Conservation (phyloP, 2,113 vertebrate species). For the Pituophis catenifer region DNA sequence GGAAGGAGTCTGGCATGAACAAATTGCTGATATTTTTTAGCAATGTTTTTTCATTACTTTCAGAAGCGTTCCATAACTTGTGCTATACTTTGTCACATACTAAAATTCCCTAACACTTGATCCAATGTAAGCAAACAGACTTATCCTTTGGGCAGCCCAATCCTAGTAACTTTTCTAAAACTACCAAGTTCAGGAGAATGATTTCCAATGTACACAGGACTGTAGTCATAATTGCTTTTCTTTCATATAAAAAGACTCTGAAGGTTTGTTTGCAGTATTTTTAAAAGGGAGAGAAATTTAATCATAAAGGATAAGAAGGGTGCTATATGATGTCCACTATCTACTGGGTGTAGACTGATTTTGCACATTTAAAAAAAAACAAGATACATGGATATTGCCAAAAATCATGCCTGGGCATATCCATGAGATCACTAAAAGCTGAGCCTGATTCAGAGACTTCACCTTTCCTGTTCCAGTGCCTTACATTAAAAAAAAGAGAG, state of each 20-base stretch:
- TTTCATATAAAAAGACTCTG: neutral
- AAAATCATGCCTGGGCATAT: neutral
- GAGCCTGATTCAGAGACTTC: neutral
- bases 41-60: conserved; percentile 4
- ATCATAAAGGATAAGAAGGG: neutral
- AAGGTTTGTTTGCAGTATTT: neutral
- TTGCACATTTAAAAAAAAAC: neutral
- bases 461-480: neutral
- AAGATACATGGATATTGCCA: neutral
- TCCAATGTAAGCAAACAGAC: conserved; percentile 4
- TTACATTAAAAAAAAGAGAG: neutral
- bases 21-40: neutral
- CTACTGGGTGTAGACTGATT: neutral
- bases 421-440: neutral
- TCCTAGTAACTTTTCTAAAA: neutral
- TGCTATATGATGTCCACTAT: neutral
- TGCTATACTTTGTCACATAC: conserved; percentile 39
- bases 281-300: neutral
- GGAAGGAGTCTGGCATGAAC: conserved; percentile 6
- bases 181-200: neutral
- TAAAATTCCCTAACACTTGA: conserved; percentile 21
- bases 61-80: conserved; percentile 11
- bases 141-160: neutral
- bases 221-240: neutral
- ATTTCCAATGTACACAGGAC: neutral